phyloP scores from a whole-genome alignment of 2,888 invertebrate genomes.

The Enoplolaimus lenunculus region DNA sequence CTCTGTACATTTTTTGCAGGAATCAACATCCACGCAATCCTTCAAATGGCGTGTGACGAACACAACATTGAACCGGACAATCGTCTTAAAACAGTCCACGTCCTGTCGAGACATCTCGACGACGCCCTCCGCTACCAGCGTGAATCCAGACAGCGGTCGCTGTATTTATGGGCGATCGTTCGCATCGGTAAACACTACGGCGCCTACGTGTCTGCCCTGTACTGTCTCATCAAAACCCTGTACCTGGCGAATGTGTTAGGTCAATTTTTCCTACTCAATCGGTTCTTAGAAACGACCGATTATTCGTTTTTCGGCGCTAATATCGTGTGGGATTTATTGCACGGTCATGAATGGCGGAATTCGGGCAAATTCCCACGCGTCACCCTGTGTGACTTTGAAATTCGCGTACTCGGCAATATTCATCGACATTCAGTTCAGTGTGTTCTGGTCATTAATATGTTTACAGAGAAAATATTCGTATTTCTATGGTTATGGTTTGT shows the following conservation, averaged over 20 bases:
- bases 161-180: slow-evolving; percentile 30
- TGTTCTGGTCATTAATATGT: slow-evolving; percentile 37
- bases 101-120: slow-evolving; percentile 46
- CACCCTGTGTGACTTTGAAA: slow-evolving; percentile 42
- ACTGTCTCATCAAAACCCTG: slow-evolving; percentile 42
- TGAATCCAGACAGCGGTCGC: slow-evolving; percentile 30
- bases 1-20: no score
- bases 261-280: slow-evolving; percentile 45
- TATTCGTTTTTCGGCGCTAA: slow-evolving; percentile 43
- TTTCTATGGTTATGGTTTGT: slow-evolving; percentile 40
- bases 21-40: slow-evolving; percentile 42
- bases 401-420: slow-evolving; percentile 40
- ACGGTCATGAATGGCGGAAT: slow-evolving; percentile 38
- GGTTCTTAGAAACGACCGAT: slow-evolving; percentile 43
- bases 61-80: slow-evolving; percentile 44
- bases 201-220: slow-evolving; percentile 44
- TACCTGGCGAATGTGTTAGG: slow-evolving; percentile 43
- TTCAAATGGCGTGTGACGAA: slow-evolving; percentile 38
- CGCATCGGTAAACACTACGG: slow-evolving; percentile 43
- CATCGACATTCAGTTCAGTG: slow-evolving; percentile 35
- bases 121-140: slow-evolving; percentile 43
- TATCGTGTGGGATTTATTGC: slow-evolving; percentile 43
- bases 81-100: slow-evolving; percentile 44
- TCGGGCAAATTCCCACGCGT: slow-evolving; percentile 42
- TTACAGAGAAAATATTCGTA: slow-evolving; percentile 42